Percentiles rank a stretch among this genome's conserved stretches.
Conservation (phyloP, 2,797 vertebrate species). For the Gymnocypris eckloni region DNA sequence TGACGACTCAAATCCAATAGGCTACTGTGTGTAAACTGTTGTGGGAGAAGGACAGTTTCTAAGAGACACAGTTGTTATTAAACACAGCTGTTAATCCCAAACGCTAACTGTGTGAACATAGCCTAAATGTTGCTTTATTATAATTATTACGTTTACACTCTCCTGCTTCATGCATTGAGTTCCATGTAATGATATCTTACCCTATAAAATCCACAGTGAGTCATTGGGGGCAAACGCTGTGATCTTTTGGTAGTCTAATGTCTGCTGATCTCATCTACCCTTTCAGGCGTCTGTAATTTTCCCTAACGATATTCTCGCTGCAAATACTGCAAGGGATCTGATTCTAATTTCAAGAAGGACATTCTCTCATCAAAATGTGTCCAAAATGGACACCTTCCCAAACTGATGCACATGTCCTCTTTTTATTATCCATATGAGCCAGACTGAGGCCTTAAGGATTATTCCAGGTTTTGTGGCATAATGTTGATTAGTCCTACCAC, state of each 20-base stretch:
- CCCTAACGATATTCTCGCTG: constrained; percentile 11
- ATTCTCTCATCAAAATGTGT: constrained; percentile 7
- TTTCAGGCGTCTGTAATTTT: constrained; percentile 10
- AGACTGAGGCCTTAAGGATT: not conserved
- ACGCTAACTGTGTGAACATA: not conserved
- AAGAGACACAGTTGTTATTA: not conserved
- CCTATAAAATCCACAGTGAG: constrained; percentile 47
- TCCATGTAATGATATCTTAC: constrained; percentile 53
- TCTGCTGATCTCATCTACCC: constrained; percentile 50
- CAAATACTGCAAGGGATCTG: constrained; percentile 15
- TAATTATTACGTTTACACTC: constrained; percentile 5
- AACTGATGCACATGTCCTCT: constrained; percentile 3
- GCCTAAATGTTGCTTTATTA: constrained; percentile 5
- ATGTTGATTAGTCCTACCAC: not conserved
- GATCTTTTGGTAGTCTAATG: constrained; percentile 37
- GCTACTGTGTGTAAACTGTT: not conserved
- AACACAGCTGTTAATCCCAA: not conserved
- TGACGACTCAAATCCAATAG: not conserved
- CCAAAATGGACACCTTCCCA: not conserved
- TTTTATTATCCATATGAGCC: not conserved
- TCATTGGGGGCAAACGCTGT: constrained; percentile 42
- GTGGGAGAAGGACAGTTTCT: not conserved
- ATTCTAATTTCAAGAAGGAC: constrained; percentile 12
- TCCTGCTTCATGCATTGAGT: not conserved
- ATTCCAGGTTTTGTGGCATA: not conserved